Evolutionary conservation across 2,888 invertebrate genomes (phyloP), one percentile per base, ranked within the genome.

Genomic region (Eurois occulta): DNA sequence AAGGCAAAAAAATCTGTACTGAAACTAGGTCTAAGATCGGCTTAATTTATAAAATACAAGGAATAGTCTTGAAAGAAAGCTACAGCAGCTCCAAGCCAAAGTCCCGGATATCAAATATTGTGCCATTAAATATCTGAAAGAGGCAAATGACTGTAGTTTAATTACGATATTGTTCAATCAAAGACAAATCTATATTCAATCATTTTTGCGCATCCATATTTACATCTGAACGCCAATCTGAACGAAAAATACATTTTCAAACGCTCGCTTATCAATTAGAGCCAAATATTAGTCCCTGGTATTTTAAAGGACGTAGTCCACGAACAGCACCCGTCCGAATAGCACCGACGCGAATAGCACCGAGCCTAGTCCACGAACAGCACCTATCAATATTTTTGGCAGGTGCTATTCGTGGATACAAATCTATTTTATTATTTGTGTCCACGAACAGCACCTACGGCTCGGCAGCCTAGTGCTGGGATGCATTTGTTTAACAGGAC

Each of bases 191-290:
- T 2, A 73, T 1, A 21, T n/a, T 24, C 2, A 64, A 16, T 0
- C 46, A 35, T 16, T 0, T 28, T 43, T 43, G 3, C 1, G 11
- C 35, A 52, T 28, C 0, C 1, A 1, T 2, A 60, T 38, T 35
- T 46, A 35, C 28, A 0, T 24, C 58, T 13, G 13, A 11, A 60
- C 5, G 2, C 4, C 28, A 28, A 74, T n/a, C n/a, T n/a, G n/a
- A 41, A 48, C 35, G 24, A 35, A 64, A 38, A 75, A 35, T 5
- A 58, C 28, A 58, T 28, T 58, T 76, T 48, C 13, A 58, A 68
- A 75, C 43, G 28, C 43, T 74, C 58, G 3, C 18, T 24, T n/a
- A 18, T 0, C 24, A 32, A 76, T 46, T 69, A 24, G 24, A 32
- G 10, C 3, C 35, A 32, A 13, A 58, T 35, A 75, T 35, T 35